A percentile compares a stretch with the other conserved stretches of the same genome.
Conservation (phyloP, 2,888 invertebrate genomes). For the Polymixis lichenea region DNA sequence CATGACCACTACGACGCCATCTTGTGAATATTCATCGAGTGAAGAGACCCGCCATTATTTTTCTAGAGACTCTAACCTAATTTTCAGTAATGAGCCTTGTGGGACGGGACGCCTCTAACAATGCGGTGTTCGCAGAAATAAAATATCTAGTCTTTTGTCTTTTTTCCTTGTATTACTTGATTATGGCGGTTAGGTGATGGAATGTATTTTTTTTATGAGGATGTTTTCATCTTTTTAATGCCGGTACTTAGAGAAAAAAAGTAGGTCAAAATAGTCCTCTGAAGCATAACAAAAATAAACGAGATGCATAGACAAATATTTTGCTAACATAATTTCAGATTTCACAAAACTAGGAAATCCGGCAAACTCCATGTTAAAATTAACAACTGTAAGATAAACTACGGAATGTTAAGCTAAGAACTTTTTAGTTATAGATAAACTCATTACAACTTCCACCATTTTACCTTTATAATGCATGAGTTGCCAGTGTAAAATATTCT, state of each 20-base stretch:
- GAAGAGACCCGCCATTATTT: slow-evolving; percentile 81
- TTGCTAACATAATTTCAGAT: slow-evolving; percentile 24
- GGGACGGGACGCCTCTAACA: slow-evolving; percentile 75
- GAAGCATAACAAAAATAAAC: slow-evolving; percentile 5
- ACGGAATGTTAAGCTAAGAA: slow-evolving; percentile 46
- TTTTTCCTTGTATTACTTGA: slow-evolving; percentile 68
- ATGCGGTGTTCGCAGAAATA: slow-evolving; percentile 75
- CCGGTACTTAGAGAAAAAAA: slow-evolving; percentile 9
- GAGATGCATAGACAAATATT: neutral
- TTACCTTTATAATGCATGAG: slow-evolving; percentile 54
- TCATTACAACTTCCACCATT: slow-evolving; percentile 63
- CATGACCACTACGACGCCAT: slow-evolving; percentile 68
- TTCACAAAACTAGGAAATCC: slow-evolving; percentile 37
- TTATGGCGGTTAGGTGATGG: slow-evolving; percentile 63
- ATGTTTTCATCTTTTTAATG: slow-evolving; percentile 18
- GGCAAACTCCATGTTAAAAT: slow-evolving; percentile 38
- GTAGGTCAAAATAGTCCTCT: neutral
- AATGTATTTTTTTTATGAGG: slow-evolving; percentile 39
- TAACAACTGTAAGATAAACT: slow-evolving; percentile 35
- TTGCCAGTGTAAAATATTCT: slow-evolving; percentile 55
- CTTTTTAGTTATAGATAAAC: slow-evolving; percentile 62
- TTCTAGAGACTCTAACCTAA: slow-evolving; percentile 83
- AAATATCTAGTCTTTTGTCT: slow-evolving; percentile 74
- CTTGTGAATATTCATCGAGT: slow-evolving; percentile 83
- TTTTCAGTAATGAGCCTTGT: slow-evolving; percentile 83